phyloP scores from a whole-genome alignment of 1,140 invertebrate species.

The Popillia japonica region DNA sequence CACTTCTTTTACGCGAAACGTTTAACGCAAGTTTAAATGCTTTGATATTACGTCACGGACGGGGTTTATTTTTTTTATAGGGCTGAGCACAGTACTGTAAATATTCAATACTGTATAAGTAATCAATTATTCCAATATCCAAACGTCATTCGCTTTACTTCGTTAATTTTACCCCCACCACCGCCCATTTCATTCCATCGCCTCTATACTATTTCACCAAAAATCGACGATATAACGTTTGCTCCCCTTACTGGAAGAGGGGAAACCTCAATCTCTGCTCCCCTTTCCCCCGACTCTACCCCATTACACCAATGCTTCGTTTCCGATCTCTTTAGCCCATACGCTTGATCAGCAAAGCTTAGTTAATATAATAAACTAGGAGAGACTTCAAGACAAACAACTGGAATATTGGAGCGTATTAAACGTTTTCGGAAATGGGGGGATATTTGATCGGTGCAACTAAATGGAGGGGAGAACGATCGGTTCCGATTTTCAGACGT shows the following conservation, averaged over 20 bases:
- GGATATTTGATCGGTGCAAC: not conserved
- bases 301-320: not conserved
- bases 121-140: constrained; percentile 1
- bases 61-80: not conserved
- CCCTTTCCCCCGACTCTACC: not conserved
- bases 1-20: not conserved
- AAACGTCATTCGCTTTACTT: not conserved
- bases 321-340: not conserved
- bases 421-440: constrained; percentile 5
- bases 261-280: not conserved
- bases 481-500: not conserved
- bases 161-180: not conserved
- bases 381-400: constrained; percentile 11
- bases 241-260: not conserved
- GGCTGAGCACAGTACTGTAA: no score
- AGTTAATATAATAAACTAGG: constrained; percentile 19
- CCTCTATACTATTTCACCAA: not conserved
- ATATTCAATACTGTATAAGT: not conserved
- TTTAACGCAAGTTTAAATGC: not conserved
- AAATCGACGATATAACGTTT: not conserved
- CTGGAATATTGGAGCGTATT: not conserved
- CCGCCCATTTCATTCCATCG: not conserved
- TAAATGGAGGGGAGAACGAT: not conserved
- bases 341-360: not conserved
- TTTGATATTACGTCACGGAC: not conserved